Conservation (phyloP, 2,113 vertebrate species). For the Phalacrocorax pelagicus region DNA sequence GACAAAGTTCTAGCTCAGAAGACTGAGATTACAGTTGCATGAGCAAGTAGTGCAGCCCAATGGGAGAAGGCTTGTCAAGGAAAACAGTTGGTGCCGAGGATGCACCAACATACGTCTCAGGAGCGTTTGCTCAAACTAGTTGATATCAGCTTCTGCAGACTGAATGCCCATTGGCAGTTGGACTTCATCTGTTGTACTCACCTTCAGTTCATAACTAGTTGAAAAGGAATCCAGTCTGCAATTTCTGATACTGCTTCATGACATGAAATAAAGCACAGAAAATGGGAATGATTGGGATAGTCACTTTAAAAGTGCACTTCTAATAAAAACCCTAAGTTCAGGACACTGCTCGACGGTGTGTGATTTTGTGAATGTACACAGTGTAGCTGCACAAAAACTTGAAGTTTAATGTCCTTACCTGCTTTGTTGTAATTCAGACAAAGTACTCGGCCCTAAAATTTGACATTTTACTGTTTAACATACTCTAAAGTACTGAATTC, state of each 20-base stretch:
- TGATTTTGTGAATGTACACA: background rate
- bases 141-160: background rate
- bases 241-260: background rate
- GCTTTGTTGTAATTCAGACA: background rate
- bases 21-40: background rate
- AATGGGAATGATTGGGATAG: background rate
- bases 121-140: background rate
- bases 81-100: background rate
- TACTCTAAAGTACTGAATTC: background rate
- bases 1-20: background rate
- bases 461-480: background rate
- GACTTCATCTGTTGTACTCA: background rate
- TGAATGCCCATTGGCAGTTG: background rate
- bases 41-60: background rate
- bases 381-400: background rate
- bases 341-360: background rate
- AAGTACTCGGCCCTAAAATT: background rate
- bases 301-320: background rate
- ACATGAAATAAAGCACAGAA: background rate
- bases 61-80: fast-evolving
- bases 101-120: fast-evolving
- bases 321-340: background rate
- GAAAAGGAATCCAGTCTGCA: background rate
- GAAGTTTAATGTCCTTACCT: background rate
- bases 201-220: background rate